phyloP scores from a whole-genome alignment of 1,140 invertebrate species.

The Coenobita brevimanus region DNA sequence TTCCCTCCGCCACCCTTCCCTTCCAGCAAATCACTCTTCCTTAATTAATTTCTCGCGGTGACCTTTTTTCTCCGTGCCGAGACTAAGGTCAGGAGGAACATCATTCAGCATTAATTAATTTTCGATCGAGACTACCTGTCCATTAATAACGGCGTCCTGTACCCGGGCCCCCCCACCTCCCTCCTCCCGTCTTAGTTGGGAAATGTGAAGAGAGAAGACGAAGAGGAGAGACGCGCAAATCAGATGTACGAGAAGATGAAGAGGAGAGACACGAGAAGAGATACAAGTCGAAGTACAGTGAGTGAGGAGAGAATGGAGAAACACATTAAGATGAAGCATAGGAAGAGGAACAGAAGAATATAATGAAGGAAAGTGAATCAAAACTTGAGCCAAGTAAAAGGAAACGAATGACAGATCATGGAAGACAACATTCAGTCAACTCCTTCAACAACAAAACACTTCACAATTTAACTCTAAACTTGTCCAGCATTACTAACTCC shows the following conservation, averaged over 20 bases:
- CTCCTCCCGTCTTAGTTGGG: no score
- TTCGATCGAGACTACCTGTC: conserved; percentile 19
- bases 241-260: no score
- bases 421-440: no score
- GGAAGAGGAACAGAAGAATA: background rate
- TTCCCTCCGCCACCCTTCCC: no score
- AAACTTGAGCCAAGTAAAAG: no score
- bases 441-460: no score
- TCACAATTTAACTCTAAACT: no score
- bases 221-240: no score
- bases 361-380: background rate
- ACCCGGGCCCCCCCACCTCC: background rate
- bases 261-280: background rate
- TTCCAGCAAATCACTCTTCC: conserved; percentile 36
- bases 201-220: background rate
- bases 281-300: background rate
- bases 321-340: background rate
- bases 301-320: background rate
- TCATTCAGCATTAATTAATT: conserved; percentile 58
- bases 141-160: conserved; percentile 7
- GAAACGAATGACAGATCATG: no score
- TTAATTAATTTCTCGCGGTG: conserved; percentile 53
- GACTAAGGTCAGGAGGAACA: conserved; percentile 40
- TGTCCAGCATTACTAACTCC: no score
- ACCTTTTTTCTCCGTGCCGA: conserved; percentile 19